phyloP scores from a whole-genome alignment of 2,797 vertebrate species.

The Brachyalestes nurse region DNA sequence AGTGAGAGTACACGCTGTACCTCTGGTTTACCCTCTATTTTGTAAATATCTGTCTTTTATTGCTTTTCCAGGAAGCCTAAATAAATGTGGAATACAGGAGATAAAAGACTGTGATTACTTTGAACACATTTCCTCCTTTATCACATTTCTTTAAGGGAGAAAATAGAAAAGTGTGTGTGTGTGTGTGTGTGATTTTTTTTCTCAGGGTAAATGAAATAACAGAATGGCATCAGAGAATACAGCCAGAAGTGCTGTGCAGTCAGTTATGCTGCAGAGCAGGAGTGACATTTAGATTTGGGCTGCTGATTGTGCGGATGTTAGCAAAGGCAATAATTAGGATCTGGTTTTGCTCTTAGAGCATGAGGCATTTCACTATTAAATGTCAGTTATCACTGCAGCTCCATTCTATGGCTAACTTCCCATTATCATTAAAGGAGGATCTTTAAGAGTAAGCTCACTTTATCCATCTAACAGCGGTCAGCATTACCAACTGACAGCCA shows the following conservation, averaged over 20 bases:
- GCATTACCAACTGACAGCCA: conserved; percentile 38
- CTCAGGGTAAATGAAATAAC: conserved; percentile 27
- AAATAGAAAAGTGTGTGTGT: conserved; percentile 24
- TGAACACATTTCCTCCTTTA: conserved; percentile 28
- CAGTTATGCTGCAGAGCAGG: conserved; percentile 69
- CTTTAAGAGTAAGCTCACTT: conserved; percentile 73
- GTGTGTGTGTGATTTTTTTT: not conserved
- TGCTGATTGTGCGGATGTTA: conserved; percentile 75
- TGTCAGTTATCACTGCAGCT: conserved; percentile 80
- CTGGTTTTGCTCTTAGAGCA: conserved; percentile 74
- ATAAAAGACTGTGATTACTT: conserved; percentile 4
- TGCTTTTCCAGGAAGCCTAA: conserved; percentile 6
- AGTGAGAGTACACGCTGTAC: not conserved
- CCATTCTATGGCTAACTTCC: conserved; percentile 74
- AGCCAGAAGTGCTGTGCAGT: conserved; percentile 65
- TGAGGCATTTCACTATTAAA: conserved; percentile 78
- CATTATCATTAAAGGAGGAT: conserved; percentile 71
- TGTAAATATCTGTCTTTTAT: conserved; percentile 6
- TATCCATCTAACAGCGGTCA: conserved; percentile 66
- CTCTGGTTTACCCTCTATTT: not conserved
- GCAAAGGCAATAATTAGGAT: conserved; percentile 78
- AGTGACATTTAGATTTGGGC: conserved; percentile 79
- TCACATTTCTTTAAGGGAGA: conserved; percentile 40
- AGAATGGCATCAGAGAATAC: conserved; percentile 22
- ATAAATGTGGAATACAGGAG: conserved; percentile 8